Evolutionary conservation across 1,140 invertebrate genomes (phyloP).

Genomic region (Trinorchestia longiramus): DNA sequence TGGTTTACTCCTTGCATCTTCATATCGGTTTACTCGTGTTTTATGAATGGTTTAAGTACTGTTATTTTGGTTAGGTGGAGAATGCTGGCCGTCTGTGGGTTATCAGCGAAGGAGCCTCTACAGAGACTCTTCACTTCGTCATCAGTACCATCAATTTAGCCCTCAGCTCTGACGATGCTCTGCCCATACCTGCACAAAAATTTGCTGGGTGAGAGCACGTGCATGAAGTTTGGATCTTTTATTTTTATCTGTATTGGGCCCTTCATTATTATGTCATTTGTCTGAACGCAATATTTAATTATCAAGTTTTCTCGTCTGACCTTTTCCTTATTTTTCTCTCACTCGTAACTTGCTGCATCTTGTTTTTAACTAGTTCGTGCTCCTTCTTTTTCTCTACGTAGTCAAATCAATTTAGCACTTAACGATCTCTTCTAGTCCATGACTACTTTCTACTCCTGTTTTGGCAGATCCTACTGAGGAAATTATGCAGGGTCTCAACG

Average conservation of each 20-base stretch:
- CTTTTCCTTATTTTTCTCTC: too few species aligned
- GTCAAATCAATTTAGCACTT: too few species aligned
- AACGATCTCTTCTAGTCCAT: too few species aligned
- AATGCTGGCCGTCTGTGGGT: neutral
- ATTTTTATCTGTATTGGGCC: neutral
- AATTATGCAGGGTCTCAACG: neutral
- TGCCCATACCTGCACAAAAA: neutral
- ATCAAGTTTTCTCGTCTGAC: too few species aligned
- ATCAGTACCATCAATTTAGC: conserved; percentile 5
- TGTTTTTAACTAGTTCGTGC: too few species aligned
- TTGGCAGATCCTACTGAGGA: neutral
- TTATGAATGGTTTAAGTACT: neutral
- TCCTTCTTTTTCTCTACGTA: too few species aligned
- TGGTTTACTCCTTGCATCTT: neutral
- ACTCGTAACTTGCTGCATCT: too few species aligned
- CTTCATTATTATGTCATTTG: neutral
- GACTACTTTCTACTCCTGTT: too few species aligned
- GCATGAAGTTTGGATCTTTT: neutral
- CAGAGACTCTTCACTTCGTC: conserved; percentile 10
- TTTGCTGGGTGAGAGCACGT: neutral
- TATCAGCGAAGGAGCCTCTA: neutral
- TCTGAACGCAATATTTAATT: neutral
- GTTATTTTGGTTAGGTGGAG: neutral
- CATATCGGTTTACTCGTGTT: too few species aligned
- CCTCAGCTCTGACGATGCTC: neutral